Evolutionary conservation across 2,113 vertebrate genomes (phyloP).

Genomic region (Bostrychus sinensis): DNA sequence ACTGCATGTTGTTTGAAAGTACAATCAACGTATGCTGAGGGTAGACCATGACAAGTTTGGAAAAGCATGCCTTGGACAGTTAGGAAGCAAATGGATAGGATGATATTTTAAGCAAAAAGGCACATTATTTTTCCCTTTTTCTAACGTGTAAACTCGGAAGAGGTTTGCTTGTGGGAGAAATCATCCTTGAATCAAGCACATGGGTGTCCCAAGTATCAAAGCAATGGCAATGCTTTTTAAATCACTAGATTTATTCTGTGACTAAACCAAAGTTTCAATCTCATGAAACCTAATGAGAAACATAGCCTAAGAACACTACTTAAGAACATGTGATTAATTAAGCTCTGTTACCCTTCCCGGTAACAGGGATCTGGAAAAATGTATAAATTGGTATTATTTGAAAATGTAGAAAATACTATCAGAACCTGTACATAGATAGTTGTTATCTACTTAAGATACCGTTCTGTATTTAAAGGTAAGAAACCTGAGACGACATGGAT

Average conservation of each 20-base stretch:
- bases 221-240: conserved; percentile 46
- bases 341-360: conserved; percentile 50
- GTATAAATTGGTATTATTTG: conserved; percentile 65
- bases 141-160: conserved; percentile 73
- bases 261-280: conserved; percentile 48
- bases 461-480: conserved; percentile 69
- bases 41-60: conserved; percentile 47
- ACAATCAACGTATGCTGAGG: conserved; percentile 73
- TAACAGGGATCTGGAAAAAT: conserved; percentile 58
- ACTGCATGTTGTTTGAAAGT: conserved; percentile 74
- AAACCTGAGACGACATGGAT: conserved; percentile 79
- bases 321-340: conserved; percentile 49
- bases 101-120: conserved; percentile 78
- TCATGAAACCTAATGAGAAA: conserved; percentile 55
- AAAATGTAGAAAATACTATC: conserved; percentile 76
- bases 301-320: conserved; percentile 51
- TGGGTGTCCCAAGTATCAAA: conserved; percentile 41
- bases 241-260: conserved; percentile 23
- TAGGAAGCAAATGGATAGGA: conserved; percentile 64
- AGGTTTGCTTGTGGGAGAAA: conserved; percentile 65
- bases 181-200: conserved; percentile 40
- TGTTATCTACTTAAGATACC: conserved; percentile 61
- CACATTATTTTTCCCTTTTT: conserved; percentile 80
- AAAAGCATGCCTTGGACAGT: conserved; percentile 30
- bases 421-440: conserved; percentile 68